Evolutionary conservation across 2,113 vertebrate genomes (phyloP).

Genomic region (Motacilla alba): DNA sequence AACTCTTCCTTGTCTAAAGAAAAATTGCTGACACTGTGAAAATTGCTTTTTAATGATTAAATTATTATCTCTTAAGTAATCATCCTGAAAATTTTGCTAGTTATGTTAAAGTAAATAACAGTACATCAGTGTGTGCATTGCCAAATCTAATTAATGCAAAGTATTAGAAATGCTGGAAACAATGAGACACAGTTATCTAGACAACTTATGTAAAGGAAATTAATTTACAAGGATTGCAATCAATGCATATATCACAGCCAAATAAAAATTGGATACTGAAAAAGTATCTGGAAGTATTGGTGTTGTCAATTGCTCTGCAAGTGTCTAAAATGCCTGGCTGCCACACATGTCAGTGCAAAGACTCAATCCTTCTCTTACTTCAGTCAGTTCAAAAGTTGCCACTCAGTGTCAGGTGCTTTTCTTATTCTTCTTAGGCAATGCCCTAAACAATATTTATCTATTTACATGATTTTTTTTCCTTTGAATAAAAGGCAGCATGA

Average conservation of each 20-base stretch:
- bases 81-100: background rate
- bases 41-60: slow-evolving; percentile 2
- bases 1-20: background rate
- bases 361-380: background rate
- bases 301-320: background rate
- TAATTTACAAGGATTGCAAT: background rate
- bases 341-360: background rate
- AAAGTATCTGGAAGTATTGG: background rate
- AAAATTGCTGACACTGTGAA: background rate
- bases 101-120: slow-evolving; percentile 11
- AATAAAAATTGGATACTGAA: background rate
- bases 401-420: background rate
- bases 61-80: background rate
- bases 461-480: background rate
- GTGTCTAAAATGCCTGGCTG: background rate
- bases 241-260: background rate
- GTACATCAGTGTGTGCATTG: background rate
- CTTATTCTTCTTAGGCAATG: background rate
- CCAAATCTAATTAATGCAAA: background rate
- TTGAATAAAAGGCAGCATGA: background rate
- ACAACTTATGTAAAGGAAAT: background rate
- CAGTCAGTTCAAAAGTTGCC: background rate
- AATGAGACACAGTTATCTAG: background rate
- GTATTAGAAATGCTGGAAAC: background rate
- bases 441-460: background rate